phyloP scores from a whole-genome alignment of 2,888 invertebrate genomes.

The Lampropteryx suffumata region DNA sequence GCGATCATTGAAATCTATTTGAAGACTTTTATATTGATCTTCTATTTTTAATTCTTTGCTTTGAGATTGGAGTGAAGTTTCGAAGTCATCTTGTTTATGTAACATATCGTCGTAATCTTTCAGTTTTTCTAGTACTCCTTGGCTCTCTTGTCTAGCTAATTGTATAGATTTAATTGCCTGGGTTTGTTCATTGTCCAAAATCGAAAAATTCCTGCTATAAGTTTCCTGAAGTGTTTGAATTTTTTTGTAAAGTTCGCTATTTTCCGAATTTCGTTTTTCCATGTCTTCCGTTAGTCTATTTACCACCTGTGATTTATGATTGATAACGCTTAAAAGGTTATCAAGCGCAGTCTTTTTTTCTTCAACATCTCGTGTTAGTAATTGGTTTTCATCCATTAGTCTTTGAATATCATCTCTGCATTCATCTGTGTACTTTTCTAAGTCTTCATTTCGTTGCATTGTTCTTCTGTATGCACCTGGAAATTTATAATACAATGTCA shows the following conservation, averaged over 20 bases:
- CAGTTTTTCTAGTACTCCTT: conserved; percentile 55
- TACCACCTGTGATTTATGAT: conserved; percentile 59
- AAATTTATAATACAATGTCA: conserved; percentile 24
- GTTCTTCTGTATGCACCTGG: conserved; percentile 60
- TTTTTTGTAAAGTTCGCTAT: conserved; percentile 44
- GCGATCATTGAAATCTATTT: conserved; percentile 36
- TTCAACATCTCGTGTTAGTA: conserved; percentile 45
- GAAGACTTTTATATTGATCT: conserved; percentile 46
- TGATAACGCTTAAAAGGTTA: conserved; percentile 52
- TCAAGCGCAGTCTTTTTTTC: conserved; percentile 55
- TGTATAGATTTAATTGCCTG: conserved; percentile 49
- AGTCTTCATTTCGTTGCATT: conserved; percentile 53
- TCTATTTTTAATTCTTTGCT: conserved; percentile 38
- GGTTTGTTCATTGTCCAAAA: conserved; percentile 54
- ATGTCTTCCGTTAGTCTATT: conserved; percentile 50
- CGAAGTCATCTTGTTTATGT: conserved; percentile 41
- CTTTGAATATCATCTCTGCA: conserved; percentile 47
- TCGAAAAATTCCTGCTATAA: conserved; percentile 44
- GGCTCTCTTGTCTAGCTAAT: conserved; percentile 58
- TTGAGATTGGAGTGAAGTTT: conserved; percentile 40
- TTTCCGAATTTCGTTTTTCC: conserved; percentile 51
- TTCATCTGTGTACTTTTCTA: conserved; percentile 56
- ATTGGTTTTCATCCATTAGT: conserved; percentile 49
- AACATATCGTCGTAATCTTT: conserved; percentile 48
- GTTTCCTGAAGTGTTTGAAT: conserved; percentile 46